Evolutionary conservation across 2,113 vertebrate species (phyloP).

Genomic region (Halcyon malimbica): DNA sequence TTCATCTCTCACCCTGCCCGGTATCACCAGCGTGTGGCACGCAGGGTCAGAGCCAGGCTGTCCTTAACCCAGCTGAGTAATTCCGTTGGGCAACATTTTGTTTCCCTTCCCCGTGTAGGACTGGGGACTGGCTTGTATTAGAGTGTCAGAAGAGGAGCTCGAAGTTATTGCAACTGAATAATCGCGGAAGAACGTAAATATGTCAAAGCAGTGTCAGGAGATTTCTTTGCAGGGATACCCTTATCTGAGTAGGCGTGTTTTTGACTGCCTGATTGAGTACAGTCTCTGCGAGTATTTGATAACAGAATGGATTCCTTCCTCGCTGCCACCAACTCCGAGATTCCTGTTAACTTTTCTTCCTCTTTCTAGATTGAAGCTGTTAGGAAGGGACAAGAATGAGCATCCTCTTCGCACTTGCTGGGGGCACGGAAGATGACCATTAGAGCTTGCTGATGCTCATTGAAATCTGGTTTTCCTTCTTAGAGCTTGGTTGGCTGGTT

Average conservation of each 20-base stretch:
- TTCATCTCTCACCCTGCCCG: background rate
- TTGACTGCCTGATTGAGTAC: constrained; percentile 41
- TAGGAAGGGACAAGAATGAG: background rate
- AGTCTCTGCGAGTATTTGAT: constrained; percentile 30
- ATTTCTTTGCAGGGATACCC: constrained; percentile 58
- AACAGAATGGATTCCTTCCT: constrained; percentile 27
- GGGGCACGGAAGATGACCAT: background rate
- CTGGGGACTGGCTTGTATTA: background rate
- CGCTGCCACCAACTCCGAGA: background rate
- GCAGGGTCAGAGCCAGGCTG: background rate
- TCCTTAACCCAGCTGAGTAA: background rate
- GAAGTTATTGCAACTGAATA: background rate
- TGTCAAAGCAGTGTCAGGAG: constrained; percentile 64
- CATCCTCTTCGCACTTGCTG: background rate
- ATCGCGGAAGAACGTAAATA: constrained; percentile 27
- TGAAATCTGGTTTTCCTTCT: background rate
- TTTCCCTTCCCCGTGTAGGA: background rate
- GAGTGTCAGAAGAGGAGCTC: constrained; percentile 1
- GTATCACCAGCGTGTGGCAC: accelerated
- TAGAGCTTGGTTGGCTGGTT: background rate
- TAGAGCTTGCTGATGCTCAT: background rate
- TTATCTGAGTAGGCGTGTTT: constrained; percentile 63
- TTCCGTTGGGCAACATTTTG: background rate
- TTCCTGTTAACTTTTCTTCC: background rate
- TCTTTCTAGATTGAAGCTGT: background rate